Percentiles rank a stretch among this genome's conserved stretches.
Evolutionary conservation across 2,888 invertebrate genomes (phyloP).

Genomic region (Leptura quadrifasciata): DNA sequence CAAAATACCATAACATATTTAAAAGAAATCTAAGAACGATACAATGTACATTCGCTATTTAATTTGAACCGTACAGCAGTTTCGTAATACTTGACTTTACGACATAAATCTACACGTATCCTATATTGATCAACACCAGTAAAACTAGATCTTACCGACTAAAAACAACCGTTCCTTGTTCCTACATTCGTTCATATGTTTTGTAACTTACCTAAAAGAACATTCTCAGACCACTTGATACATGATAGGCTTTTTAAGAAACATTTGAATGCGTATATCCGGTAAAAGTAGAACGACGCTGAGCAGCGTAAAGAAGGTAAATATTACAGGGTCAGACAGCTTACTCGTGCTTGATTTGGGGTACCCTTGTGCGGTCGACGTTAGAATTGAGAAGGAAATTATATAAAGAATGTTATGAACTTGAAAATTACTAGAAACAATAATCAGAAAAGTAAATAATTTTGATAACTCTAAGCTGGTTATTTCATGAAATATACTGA

Average conservation of each 20-base stretch:
- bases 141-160: neutral
- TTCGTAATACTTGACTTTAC: neutral
- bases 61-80: neutral
- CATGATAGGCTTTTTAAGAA: constrained; percentile 23
- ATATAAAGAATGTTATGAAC: too few relatives aligned
- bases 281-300: constrained; percentile 60
- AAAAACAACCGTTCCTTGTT: constrained; percentile 13
- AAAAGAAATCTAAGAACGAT: too few relatives aligned
- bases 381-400: constrained; percentile 12
- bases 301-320: constrained; percentile 46
- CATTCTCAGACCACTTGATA: constrained; percentile 37
- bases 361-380: constrained; percentile 11
- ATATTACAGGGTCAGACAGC: constrained; percentile 52
- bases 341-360: constrained; percentile 7
- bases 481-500: too few relatives aligned
- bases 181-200: constrained; percentile 2
- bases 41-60: too few relatives aligned
- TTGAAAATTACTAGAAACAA: too few relatives aligned
- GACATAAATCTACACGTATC: neutral
- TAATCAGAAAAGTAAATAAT: too few relatives aligned
- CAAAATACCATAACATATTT: too few relatives aligned
- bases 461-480: too few relatives aligned
- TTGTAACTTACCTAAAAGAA: constrained; percentile 27
- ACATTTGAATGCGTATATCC: constrained; percentile 51
- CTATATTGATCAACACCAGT: constrained; percentile 2